A percentile compares a stretch with the other conserved stretches of the same genome.
These are phyloP conservation scores for Trachelus iudaicus DNA, from an alignment of 2,888 invertebrate genomes.

Conservation along the genomic window DNA sequence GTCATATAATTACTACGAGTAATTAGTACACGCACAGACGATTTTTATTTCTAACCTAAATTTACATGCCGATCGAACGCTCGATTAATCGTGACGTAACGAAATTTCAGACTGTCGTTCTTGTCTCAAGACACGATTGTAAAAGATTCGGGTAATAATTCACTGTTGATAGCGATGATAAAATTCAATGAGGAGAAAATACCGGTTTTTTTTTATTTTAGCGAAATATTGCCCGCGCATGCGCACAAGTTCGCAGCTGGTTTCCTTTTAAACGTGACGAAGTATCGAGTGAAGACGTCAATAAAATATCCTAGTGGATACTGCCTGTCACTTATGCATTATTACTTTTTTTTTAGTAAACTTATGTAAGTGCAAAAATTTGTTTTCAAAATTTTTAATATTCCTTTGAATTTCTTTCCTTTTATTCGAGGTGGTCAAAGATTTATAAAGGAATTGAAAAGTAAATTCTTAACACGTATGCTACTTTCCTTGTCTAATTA, in stretches of 20 bases:
- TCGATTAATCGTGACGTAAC: background rate
- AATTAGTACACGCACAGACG: background rate
- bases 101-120: background rate
- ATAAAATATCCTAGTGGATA: background rate
- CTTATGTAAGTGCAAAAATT: too few relatives aligned
- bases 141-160: background rate
- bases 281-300: background rate
- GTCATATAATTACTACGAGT: background rate
- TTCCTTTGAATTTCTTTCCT: background rate
- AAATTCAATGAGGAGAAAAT: background rate
- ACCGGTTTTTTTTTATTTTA: background rate
- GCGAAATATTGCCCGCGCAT: background rate
- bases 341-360: too few relatives aligned
- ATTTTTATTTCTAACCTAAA: background rate
- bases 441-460: background rate
- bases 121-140: background rate
- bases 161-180: background rate
- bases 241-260: background rate
- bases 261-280: background rate
- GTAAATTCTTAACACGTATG: slow-evolving; percentile 24
- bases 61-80: background rate
- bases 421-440: background rate
- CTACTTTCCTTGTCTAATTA: slow-evolving; percentile 46
- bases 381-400: background rate
- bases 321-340: background rate